Evolutionary conservation across 2,888 invertebrate species (phyloP).

Genomic region (Cryptus armator): DNA sequence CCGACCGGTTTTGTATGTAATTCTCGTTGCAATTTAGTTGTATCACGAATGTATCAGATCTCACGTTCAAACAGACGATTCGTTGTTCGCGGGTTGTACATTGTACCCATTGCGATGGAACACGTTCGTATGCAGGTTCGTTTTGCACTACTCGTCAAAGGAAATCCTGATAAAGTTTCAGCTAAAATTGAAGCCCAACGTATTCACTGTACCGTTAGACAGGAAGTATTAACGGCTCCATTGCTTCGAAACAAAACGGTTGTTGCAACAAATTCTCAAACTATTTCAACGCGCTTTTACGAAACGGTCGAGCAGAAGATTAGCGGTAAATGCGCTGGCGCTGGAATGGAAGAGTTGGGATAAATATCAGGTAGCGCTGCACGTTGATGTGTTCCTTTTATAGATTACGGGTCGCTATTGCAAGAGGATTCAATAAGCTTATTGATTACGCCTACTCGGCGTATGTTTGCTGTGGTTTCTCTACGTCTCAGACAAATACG

Average conservation of each 20-base stretch:
- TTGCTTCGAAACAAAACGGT: background rate
- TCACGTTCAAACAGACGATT: slow-evolving; percentile 21
- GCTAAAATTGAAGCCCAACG: background rate
- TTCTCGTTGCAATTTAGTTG: slow-evolving; percentile 4
- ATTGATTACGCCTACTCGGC: too few relatives aligned
- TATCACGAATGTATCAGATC: background rate
- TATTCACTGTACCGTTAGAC: background rate
- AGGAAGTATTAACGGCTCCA: background rate
- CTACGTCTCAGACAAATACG: too few relatives aligned
- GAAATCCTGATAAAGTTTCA: slow-evolving; percentile 14
- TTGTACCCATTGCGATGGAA: background rate
- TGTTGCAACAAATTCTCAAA: background rate
- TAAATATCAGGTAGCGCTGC: too few relatives aligned
- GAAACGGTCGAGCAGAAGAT: background rate
- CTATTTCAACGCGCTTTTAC: background rate
- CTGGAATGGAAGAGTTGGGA: background rate
- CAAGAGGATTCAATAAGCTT: too few relatives aligned
- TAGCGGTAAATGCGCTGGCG: background rate
- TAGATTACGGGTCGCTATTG: too few relatives aligned
- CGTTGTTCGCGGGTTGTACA: background rate
- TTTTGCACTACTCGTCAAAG: background rate
- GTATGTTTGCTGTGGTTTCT: too few relatives aligned
- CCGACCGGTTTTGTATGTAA: background rate
- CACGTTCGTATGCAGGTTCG: background rate
- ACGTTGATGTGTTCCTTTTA: too few relatives aligned